Evolutionary conservation across 1,140 invertebrate genomes (phyloP), one percentile per base, ranked within the genome.

Genomic region (Tetragnatha versicolor): DNA sequence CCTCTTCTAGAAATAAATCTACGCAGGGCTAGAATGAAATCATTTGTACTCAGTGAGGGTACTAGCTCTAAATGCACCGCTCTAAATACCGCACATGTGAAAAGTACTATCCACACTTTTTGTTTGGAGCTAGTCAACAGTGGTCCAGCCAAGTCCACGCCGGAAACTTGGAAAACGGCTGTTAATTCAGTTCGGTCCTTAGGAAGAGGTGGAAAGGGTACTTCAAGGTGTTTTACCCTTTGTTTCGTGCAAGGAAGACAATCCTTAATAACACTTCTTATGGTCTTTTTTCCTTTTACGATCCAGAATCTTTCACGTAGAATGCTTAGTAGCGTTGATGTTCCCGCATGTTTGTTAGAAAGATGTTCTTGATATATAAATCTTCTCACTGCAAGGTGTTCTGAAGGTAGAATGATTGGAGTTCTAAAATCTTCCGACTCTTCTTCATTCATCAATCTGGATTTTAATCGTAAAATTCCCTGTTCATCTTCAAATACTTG

Each of bases 1-100:
- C 85, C 85, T 49, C 85, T 78, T 33, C 85, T 75, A 17, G 84
- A 82, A n/a, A 88, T 83, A 79, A 88, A 86, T 42, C 86, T 51
- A 20, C 84, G 58, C 2, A 88, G 61, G 25, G 83, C 82, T 39
- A 81, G 81, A 25, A 88, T 55, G 65, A 86, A 87, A 0, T 82
- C 82, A 31, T 85, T 82, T 0, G 85, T 85, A 2, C 82, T 76
- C 4, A 88, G 66, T 4, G 82, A 83, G 7, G 82, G 79, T 0
- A 83, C 85, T 9, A 85, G 39, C 53, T 88, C 87, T 17, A 86
- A 47, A 53, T 86, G 78, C 20, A 83, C 63, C 9, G 78, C 66
- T 45, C 68, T 45, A 47, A 20, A 76, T 33, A 81, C 39, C 7
- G 80, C 79, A 53, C 73, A 80, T 14, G 35, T 79, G 20, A 77